phyloP scores from a whole-genome alignment of 2,888 invertebrate genomes.

The Drosophila acutilabella region DNA sequence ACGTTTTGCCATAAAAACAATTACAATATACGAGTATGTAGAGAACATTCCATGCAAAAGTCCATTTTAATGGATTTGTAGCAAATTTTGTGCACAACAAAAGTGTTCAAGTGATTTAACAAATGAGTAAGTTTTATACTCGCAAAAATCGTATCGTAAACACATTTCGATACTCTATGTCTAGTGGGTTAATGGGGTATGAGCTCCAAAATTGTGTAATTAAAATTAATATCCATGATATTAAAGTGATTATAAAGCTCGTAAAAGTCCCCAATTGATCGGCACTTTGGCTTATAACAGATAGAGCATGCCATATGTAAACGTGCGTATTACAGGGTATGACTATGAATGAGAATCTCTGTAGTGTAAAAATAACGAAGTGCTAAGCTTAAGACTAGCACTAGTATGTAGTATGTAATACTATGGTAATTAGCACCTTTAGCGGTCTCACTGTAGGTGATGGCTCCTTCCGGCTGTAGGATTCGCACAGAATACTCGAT shows the following conservation, averaged over 20 bases:
- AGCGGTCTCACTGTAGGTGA: constrained; percentile 3
- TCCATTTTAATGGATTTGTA: constrained; percentile 4
- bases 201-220: background rate
- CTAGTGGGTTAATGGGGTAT: background rate
- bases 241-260: background rate
- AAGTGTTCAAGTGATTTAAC: background rate
- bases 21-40: constrained; percentile 15
- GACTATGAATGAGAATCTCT: constrained; percentile 1
- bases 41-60: background rate
- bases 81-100: constrained; percentile 1
- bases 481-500: background rate
- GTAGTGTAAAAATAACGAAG: constrained; percentile 20
- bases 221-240: background rate
- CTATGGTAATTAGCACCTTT: constrained; percentile 18
- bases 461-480: constrained; percentile 4
- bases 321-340: background rate
- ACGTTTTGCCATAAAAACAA: constrained; percentile 44
- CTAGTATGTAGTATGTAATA: background rate
- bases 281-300: background rate
- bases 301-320: background rate
- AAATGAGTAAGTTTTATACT: background rate
- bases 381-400: constrained; percentile 12
- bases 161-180: background rate
- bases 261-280: background rate
- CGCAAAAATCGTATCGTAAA: background rate